phyloP scores from a whole-genome alignment of 1,140 invertebrate species.

The Leptinotarsa lineolata region DNA sequence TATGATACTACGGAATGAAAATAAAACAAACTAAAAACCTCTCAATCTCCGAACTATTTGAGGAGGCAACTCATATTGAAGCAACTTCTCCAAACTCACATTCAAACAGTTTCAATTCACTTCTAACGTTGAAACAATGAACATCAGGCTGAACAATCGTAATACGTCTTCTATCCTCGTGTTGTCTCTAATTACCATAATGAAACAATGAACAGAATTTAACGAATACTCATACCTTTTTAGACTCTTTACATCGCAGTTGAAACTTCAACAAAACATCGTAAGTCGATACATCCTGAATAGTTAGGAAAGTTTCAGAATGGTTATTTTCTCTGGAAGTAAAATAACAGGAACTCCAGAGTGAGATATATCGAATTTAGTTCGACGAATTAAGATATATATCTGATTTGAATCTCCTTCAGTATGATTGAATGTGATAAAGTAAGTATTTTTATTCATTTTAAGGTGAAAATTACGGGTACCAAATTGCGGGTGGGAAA shows the following conservation, averaged over 20 bases:
- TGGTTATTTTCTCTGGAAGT: neutral
- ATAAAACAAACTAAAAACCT: no score
- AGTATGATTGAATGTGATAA: no score
- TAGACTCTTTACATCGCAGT: constrained; percentile 1
- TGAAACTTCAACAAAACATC: neutral
- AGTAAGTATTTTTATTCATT: no score
- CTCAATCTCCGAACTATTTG: no score
- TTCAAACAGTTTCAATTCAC: neutral
- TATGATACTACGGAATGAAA: no score
- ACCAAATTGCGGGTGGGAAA: no score
- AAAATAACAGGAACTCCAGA: constrained; percentile 1
- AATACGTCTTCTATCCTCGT: constrained; percentile 1
- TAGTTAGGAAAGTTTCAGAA: neutral
- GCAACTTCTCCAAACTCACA: no score
- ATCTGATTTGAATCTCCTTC: no score
- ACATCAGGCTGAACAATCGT: neutral
- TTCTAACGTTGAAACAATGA: neutral
- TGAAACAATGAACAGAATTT: constrained; percentile 8
- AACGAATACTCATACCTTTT: neutral
- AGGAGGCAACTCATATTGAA: no score
- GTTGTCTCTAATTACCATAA: constrained; percentile 3
- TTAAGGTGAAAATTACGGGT: no score
- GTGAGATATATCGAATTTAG: neutral
- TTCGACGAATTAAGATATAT: no score
- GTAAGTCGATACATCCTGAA: neutral